Evolutionary conservation across 2,113 vertebrate species (phyloP), one percentile per base, ranked within the genome.

Genomic region (Bothrops jararaca): DNA sequence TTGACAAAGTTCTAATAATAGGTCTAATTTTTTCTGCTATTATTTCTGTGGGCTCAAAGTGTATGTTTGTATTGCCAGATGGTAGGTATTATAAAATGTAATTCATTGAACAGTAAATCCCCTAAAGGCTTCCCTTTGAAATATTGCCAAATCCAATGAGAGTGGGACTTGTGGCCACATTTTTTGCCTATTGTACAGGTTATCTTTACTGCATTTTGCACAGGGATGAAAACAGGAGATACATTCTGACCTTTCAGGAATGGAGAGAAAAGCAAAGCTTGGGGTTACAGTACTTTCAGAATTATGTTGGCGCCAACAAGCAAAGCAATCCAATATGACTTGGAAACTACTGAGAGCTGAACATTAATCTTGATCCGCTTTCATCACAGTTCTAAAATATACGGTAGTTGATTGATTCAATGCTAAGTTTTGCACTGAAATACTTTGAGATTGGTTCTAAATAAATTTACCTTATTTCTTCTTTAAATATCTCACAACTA

Each of bases 41-140:
- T 94, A 93, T 93, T 95, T 69, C 89, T 95, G 94, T 80, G 91
- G 85, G 92, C 94, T 94, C 92, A 74, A 89, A 94, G 69, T 85
- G 48, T 91, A 88, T 95, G 88, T 95, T 90, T 95, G 95, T 80
- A 74, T 93, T 93, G 60, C 91, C 92, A 96, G 94, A 92, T 96
- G 93, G 94, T 0, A 0, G 85, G 91, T 94, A 94, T 96, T 93
- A 95, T 93, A 95, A 96, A 93, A 95, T 93, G 85, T 96, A 94
- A 96, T 95, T 96, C 96, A 97, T 96, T 94, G 93, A 97, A 95
- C 92, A 95, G 95, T 95, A 96, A 96, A 96, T 95, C 95, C 94
- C 88, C 74, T 89, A 91, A 94, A 95, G 94, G 3, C 92, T 95
- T 95, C 54, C 11, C 95, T 96, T 93, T 96, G 96, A 96, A 96